phyloP scores from a whole-genome alignment of 2,113 vertebrate genomes.

The Pseudonaja textilis region DNA sequence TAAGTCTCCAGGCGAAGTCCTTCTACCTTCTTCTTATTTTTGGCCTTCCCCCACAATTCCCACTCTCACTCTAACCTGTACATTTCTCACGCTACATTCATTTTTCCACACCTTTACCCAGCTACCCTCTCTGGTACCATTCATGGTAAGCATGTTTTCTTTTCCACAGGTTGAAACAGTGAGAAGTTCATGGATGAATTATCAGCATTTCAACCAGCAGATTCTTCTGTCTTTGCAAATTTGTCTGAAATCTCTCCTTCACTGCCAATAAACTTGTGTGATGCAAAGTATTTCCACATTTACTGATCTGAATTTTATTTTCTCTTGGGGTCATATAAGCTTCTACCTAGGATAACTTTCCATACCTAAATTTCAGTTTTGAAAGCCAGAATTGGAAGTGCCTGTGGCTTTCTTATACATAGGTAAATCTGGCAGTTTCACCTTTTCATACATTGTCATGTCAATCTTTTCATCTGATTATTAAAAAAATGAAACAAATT shows the following conservation, averaged over 20 bases:
- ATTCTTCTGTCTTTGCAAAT: conserved; percentile 23
- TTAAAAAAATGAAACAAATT: background rate
- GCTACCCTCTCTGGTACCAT: background rate
- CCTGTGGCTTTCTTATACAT: background rate
- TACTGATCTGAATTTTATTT: background rate
- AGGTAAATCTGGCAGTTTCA: background rate
- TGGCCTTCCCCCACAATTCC: background rate
- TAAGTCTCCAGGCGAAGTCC: background rate
- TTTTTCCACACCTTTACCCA: background rate
- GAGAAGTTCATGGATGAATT: conserved; percentile 38
- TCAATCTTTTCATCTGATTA: background rate
- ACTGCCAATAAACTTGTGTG: background rate
- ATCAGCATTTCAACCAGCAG: conserved; percentile 27
- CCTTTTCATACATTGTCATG: background rate
- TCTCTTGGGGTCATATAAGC: background rate
- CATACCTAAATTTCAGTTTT: background rate
- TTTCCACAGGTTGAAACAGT: conserved; percentile 13
- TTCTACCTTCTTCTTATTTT: background rate
- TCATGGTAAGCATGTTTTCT: background rate
- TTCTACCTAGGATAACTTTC: background rate
- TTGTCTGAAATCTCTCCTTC: background rate
- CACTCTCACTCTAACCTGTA: background rate
- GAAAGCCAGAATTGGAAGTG: background rate
- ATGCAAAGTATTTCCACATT: background rate
- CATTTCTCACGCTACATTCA: background rate